Percentiles rank a stretch among this genome's conserved stretches.
Evolutionary conservation across 2,888 invertebrate genomes (phyloP).

Genomic region (Cenopis cana): DNA sequence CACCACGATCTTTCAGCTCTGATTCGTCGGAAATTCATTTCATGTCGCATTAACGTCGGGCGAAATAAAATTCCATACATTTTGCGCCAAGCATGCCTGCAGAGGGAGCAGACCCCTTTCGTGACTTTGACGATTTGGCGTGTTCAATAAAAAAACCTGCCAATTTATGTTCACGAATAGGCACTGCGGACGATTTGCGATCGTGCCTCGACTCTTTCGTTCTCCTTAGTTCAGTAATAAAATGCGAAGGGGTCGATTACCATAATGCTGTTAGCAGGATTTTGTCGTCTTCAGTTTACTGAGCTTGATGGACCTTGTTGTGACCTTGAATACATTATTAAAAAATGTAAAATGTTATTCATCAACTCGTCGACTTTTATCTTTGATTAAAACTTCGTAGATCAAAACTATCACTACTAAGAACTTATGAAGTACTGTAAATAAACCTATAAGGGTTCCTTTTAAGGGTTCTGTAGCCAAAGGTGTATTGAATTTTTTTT

Average conservation of each 20-base stretch:
- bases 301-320: constrained; percentile 2
- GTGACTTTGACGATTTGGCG: constrained; percentile 48
- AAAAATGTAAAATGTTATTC: neutral
- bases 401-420: no score
- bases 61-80: constrained; percentile 40
- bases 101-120: constrained; percentile 43
- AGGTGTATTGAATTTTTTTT: no score
- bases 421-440: no score
- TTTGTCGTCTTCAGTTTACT: constrained; percentile 25
- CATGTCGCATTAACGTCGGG: constrained; percentile 38
- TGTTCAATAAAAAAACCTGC: constrained; percentile 47
- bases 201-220: constrained; percentile 36
- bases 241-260: constrained; percentile 40
- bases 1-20: constrained; percentile 16
- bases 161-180: constrained; percentile 48
- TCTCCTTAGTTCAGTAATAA: constrained; percentile 41
- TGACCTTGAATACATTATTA: constrained; percentile 15
- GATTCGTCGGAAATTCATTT: constrained; percentile 40
- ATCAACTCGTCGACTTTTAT: no score
- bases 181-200: constrained; percentile 47
- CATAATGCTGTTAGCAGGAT: constrained; percentile 39
- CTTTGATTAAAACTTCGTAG: neutral
- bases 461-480: no score
- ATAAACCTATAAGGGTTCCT: no score
- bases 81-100: constrained; percentile 31